Evolutionary conservation across 2,113 vertebrate genomes (phyloP).

Genomic region (Carlito syrichta): DNA sequence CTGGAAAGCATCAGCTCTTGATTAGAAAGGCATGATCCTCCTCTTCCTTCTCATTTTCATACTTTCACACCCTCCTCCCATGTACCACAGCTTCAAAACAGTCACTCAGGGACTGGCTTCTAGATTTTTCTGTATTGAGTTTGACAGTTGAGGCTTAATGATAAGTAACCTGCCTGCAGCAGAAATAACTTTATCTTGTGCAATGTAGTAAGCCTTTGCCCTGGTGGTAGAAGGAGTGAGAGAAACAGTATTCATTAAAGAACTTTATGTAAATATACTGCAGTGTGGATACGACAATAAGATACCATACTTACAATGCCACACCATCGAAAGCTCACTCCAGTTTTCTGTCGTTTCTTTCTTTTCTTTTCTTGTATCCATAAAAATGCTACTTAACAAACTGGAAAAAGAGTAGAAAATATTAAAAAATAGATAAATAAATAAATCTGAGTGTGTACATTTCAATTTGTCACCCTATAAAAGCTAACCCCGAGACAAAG

Average conservation of each 20-base stretch:
- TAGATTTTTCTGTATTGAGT: conserved; percentile 63
- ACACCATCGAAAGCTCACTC: background rate
- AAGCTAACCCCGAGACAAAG: background rate
- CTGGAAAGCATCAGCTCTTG: conserved; percentile 14
- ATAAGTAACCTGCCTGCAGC: conserved; percentile 61
- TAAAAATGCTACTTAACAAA: background rate
- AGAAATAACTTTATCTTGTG: conserved; percentile 62
- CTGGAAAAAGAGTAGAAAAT: background rate
- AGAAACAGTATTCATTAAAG: conserved; percentile 40
- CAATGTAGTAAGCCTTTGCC: conserved; percentile 36
- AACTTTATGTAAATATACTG: conserved; percentile 19
- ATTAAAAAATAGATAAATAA: background rate
- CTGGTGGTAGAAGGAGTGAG: conserved; percentile 4
- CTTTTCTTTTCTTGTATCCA: background rate
- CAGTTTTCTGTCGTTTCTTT: background rate
- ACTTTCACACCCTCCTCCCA: background rate
- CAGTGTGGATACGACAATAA: background rate
- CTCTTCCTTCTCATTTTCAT: conserved; percentile 44
- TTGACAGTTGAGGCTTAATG: conserved; percentile 64
- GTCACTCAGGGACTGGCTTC: conserved; percentile 43
- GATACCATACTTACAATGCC: background rate
- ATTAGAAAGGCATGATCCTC: conserved; percentile 38
- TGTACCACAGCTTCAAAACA: conserved; percentile 49
- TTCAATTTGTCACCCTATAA: background rate
- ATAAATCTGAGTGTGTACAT: background rate